A percentile compares a stretch with the other conserved stretches of the same genome.
These are phyloP conservation scores for Malthinus seriepunctatus DNA, from an alignment of 2,888 invertebrate genomes.

Conservation along the genomic window DNA sequence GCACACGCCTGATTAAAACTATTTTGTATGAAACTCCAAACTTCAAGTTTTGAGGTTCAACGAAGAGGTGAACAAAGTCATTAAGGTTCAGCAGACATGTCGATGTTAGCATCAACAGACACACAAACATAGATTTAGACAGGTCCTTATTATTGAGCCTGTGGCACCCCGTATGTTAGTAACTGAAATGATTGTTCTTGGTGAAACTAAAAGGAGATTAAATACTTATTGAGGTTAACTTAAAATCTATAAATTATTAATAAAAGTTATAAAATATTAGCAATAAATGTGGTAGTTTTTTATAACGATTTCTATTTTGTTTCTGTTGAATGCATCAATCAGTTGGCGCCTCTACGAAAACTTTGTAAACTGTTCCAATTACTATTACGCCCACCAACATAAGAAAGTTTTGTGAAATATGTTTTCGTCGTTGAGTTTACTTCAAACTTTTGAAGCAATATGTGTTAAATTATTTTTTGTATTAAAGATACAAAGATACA, in stretches of 20 bases:
- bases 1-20: no score
- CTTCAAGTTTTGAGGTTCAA: no score
- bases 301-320: constrained; percentile 8
- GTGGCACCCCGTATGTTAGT: no score
- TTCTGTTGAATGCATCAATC: constrained; percentile 7
- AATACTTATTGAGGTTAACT: no score
- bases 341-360: constrained; percentile 5
- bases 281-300: constrained; percentile 5
- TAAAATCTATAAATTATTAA: background rate
- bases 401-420: constrained; percentile 6
- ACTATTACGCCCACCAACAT: constrained; percentile 6
- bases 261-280: background rate
- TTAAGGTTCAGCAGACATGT: no score
- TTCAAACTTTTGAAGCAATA: constrained; percentile 7
- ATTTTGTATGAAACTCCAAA: no score
- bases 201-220: no score
- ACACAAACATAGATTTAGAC: no score
- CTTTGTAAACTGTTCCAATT: constrained; percentile 8
- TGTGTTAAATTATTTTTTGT: constrained; percentile 5
- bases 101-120: no score
- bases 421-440: constrained; percentile 5
- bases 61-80: no score
- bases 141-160: no score
- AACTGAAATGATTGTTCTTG: no score
- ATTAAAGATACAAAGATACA: constrained; percentile 6